These are phyloP conservation scores for Campylomormyrus tamandua DNA, from an alignment of 2,113 vertebrate species.

Conservation along the genomic window DNA sequence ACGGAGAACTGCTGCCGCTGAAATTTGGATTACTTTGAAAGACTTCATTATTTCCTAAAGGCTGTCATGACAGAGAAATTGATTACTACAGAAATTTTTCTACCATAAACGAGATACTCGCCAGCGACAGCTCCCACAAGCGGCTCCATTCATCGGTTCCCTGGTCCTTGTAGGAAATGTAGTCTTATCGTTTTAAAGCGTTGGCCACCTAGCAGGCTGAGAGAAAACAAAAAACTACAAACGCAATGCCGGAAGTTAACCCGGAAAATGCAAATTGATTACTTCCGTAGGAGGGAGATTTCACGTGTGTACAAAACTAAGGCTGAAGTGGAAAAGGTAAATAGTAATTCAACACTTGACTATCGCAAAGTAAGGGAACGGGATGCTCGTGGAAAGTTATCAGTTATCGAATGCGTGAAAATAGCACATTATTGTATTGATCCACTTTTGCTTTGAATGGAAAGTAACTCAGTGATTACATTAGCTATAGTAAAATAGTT, in stretches of 20 bases:
- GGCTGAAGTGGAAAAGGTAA: conserved; percentile 3
- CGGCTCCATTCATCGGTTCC: background rate
- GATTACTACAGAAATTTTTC: background rate
- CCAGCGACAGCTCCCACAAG: background rate
- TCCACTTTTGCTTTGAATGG: background rate
- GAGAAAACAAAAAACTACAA: conserved; percentile 26
- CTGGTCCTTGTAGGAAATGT: conserved; percentile 23
- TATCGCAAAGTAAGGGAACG: background rate
- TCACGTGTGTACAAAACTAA: background rate
- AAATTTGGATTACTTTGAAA: background rate
- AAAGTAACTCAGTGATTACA: background rate
- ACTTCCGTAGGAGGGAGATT: conserved; percentile 30
- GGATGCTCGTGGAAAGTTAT: background rate
- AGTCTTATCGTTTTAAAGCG: background rate
- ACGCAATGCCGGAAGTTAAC: background rate
- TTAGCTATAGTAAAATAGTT: background rate
- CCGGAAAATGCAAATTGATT: background rate
- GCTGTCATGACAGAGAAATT: background rate
- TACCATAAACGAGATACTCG: conserved; percentile 2
- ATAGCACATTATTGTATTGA: background rate
- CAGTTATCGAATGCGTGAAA: background rate
- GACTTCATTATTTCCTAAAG: background rate
- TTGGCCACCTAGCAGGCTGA: background rate
- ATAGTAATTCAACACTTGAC: background rate
- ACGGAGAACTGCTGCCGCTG: background rate